phyloP scores from a whole-genome alignment of 2,113 vertebrate genomes.

The Strix aluco region DNA sequence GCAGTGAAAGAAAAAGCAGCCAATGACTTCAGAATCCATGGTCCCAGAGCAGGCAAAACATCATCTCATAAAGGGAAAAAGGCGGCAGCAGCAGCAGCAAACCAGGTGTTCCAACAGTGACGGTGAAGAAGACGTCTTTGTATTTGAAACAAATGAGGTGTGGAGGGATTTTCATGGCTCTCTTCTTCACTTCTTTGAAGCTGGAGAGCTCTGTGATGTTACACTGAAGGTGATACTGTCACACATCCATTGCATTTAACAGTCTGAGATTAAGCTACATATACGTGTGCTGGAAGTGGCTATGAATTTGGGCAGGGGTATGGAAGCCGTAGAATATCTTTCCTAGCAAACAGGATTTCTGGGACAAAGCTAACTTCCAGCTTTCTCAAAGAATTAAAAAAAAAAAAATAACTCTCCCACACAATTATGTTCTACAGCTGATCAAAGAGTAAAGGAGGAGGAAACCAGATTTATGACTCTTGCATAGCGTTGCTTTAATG shows the following conservation, averaged over 20 bases:
- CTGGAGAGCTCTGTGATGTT: constrained; percentile 93
- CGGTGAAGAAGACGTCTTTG: constrained; percentile 85
- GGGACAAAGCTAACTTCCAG: neutral
- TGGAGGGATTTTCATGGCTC: constrained; percentile 98
- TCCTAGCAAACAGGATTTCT: neutral
- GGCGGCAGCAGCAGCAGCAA: constrained; percentile 58
- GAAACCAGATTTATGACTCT: neutral
- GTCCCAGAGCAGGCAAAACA: constrained; percentile 84
- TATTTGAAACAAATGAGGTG: constrained; percentile 94
- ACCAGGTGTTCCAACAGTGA: constrained; percentile 67
- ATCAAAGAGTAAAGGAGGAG: neutral
- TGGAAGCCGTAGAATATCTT: neutral
- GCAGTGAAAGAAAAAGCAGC: constrained; percentile 53
- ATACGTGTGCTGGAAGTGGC: neutral
- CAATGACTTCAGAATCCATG: constrained; percentile 90
- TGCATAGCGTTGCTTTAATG: neutral
- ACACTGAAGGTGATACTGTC: constrained; percentile 85
- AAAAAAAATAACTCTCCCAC: neutral
- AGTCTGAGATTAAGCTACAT: neutral
- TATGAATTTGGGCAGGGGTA: neutral
- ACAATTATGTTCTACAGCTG: neutral
- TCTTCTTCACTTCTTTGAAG: constrained; percentile 92
- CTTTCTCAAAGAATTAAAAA: neutral
- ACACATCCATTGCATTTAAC: neutral
- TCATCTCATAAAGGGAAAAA: constrained; percentile 81